These are phyloP conservation scores for Scleropages formosus DNA, from an alignment of 2,797 vertebrate genomes.

Conservation along the genomic window DNA sequence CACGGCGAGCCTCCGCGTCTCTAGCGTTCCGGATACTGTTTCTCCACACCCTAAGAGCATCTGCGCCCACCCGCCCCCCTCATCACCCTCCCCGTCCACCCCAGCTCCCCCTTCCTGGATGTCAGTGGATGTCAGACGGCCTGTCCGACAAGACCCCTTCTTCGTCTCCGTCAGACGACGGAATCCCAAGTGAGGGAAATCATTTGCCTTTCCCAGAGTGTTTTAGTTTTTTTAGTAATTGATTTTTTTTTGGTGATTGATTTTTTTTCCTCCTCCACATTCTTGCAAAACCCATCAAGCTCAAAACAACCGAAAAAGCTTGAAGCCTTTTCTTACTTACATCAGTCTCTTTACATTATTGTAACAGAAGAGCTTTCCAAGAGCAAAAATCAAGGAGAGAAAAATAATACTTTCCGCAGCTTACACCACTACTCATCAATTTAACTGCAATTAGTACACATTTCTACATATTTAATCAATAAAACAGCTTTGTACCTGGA, in stretches of 20 bases:
- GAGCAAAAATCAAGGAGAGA: background rate
- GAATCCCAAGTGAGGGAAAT: constrained; percentile 19
- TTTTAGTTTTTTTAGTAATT: constrained; percentile 25
- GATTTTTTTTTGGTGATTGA: constrained; percentile 28
- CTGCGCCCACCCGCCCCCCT: constrained; percentile 44
- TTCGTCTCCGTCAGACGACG: background rate
- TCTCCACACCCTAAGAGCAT: background rate
- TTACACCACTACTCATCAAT: background rate
- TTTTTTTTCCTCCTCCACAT: background rate
- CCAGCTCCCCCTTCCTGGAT: constrained; percentile 21
- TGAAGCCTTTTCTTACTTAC: background rate
- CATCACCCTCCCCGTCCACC: constrained; percentile 41
- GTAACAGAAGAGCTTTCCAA: background rate
- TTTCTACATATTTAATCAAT: background rate
- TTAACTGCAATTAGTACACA: background rate
- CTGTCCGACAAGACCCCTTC: constrained; percentile 43
- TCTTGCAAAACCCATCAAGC: constrained; percentile 6
- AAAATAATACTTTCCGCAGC: too few relatives aligned
- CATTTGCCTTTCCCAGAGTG: constrained; percentile 17
- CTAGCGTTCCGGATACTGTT: background rate
- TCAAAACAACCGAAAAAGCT: constrained; percentile 11
- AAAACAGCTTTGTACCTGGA: background rate
- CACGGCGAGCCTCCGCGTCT: background rate
- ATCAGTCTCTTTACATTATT: background rate
- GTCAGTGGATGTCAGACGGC: constrained; percentile 38